phyloP scores from a whole-genome alignment of 2,113 vertebrate species.

The Eublepharis macularius region DNA sequence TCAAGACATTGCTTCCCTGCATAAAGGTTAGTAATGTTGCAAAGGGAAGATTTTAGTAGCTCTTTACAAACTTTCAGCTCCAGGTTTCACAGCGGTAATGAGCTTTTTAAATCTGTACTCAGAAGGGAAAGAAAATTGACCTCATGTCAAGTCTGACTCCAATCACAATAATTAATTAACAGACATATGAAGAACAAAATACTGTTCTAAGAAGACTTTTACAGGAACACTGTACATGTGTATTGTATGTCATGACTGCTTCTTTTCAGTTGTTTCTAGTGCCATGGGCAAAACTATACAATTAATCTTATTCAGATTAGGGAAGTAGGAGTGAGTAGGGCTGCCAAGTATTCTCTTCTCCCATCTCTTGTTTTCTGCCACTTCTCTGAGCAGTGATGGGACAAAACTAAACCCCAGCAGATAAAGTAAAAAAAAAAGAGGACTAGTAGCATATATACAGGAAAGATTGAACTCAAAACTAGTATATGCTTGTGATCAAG shows the following conservation, averaged over 20 bases:
- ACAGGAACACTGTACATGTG: conserved; percentile 11
- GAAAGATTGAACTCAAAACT: no score
- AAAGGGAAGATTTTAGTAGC: conserved; percentile 30
- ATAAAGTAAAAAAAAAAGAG: no score
- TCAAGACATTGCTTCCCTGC: conserved; percentile 23
- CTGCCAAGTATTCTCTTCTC: not conserved
- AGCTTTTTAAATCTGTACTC: conserved; percentile 54
- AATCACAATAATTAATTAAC: conserved; percentile 70
- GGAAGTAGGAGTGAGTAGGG: no score
- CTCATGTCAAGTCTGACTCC: conserved; percentile 59
- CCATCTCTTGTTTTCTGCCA: no score
- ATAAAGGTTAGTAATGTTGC: conserved; percentile 45
- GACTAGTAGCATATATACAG: no score
- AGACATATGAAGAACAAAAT: conserved; percentile 51
- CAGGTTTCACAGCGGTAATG: conserved; percentile 28
- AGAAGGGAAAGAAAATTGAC: conserved; percentile 60
- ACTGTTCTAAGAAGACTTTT: conserved; percentile 35
- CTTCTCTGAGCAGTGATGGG: no score
- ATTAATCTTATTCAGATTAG: not conserved
- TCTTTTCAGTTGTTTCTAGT: not conserved
- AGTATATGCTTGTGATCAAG: no score
- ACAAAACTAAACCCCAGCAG: no score
- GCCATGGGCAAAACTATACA: not conserved
- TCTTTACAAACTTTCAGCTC: conserved; percentile 19
- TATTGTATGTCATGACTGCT: conserved; percentile 21